phyloP scores from a whole-genome alignment of 2,113 vertebrate species.

The Corythaeola cristata region DNA sequence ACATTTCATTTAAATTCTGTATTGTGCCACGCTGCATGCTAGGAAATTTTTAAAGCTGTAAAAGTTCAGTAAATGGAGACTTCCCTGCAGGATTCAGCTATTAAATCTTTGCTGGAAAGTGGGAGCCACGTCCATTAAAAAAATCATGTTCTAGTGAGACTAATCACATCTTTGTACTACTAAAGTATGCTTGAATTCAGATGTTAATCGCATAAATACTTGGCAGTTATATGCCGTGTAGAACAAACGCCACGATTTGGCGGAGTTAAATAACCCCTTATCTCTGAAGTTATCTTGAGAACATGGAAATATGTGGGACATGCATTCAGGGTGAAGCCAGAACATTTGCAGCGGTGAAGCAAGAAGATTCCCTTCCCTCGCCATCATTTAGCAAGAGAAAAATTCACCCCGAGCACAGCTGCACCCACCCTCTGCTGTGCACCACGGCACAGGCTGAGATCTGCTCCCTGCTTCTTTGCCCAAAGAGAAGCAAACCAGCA shows the following conservation, averaged over 20 bases:
- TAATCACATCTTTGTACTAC: slow-evolving; percentile 44
- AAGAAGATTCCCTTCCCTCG: background rate
- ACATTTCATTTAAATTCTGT: slow-evolving; percentile 57
- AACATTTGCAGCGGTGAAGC: background rate
- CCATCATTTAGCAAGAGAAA: background rate
- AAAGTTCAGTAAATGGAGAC: slow-evolving; percentile 64
- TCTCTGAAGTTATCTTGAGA: slow-evolving; percentile 48
- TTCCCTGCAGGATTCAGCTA: slow-evolving; percentile 65
- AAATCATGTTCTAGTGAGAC: slow-evolving; percentile 40
- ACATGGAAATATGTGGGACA: slow-evolving; percentile 37
- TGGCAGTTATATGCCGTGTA: background rate
- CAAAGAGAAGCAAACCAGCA: background rate
- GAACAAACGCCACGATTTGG: background rate
- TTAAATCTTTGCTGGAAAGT: slow-evolving; percentile 54
- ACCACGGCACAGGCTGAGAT: accelerated
- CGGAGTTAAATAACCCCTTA: slow-evolving; percentile 19
- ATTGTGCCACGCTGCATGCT: background rate
- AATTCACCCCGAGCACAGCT: background rate
- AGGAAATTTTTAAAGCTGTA: slow-evolving; percentile 45
- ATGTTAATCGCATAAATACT: slow-evolving; percentile 55
- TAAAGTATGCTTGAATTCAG: slow-evolving; percentile 58
- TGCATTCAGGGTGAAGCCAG: background rate
- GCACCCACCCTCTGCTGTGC: background rate
- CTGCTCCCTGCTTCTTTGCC: background rate
- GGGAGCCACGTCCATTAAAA: slow-evolving; percentile 49